phyloP scores from a whole-genome alignment of 1,140 invertebrate genomes.

The Ceratoteleas bidentatus region DNA sequence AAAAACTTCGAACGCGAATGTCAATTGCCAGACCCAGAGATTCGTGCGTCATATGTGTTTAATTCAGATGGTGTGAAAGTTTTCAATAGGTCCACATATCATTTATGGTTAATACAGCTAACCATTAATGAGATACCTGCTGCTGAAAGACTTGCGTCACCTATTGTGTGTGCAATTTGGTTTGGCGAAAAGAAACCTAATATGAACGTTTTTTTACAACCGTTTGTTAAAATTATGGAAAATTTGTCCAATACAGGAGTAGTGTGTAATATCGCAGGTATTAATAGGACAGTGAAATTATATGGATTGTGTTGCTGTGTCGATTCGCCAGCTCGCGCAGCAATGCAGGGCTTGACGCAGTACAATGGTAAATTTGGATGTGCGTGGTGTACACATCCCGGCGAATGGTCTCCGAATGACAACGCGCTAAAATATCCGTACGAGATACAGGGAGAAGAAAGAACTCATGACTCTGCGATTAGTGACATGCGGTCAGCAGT shows the following conservation, averaged over 20 bases:
- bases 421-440: background rate
- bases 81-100: conserved; percentile 36
- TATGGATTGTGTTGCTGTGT: conserved; percentile 7
- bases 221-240: conserved; percentile 54
- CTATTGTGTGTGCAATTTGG: conserved; percentile 47
- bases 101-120: conserved; percentile 55
- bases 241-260: conserved; percentile 25
- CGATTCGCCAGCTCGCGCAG: conserved; percentile 2
- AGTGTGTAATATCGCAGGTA: conserved; percentile 26
- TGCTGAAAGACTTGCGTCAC: conserved; percentile 22
- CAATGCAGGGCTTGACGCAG: background rate
- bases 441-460: background rate
- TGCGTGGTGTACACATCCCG: background rate
- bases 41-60: conserved; percentile 36
- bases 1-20: too few relatives aligned
- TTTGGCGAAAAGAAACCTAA: conserved; percentile 43
- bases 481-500: background rate
- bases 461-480: background rate
- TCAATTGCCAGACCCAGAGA: background rate
- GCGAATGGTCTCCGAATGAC: background rate
- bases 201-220: conserved; percentile 51
- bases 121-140: conserved; percentile 50
- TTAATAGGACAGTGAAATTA: background rate
- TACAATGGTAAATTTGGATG: background rate
- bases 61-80: conserved; percentile 51